phyloP scores from a whole-genome alignment of 2,113 vertebrate genomes.

The Nesoenas mayeri region DNA sequence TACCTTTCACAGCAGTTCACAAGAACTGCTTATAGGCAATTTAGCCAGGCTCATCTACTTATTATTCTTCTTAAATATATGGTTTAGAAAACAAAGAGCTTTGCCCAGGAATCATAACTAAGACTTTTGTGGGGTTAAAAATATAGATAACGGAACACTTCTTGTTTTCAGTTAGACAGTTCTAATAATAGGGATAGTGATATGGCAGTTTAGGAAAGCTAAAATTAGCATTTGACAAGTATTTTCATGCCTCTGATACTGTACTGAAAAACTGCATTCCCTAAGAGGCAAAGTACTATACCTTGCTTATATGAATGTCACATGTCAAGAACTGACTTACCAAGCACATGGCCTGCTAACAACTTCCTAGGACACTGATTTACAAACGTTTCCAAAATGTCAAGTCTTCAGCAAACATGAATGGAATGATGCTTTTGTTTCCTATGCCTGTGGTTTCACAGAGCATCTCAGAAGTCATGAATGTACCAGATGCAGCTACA shows the following conservation, averaged over 20 bases:
- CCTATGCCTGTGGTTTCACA: not conserved
- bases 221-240: constrained; percentile 70
- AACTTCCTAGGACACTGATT: not conserved
- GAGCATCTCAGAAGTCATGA: not conserved
- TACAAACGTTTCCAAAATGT: not conserved
- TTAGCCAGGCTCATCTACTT: not conserved
- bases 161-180: constrained; percentile 29
- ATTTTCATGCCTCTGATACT: constrained; percentile 51
- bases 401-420: not conserved
- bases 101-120: not conserved
- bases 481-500: not conserved
- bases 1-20: not conserved
- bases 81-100: not conserved
- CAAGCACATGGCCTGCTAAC: not conserved
- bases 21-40: not conserved
- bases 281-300: constrained; percentile 36
- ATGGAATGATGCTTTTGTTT: not conserved
- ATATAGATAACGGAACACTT: not conserved
- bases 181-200: constrained; percentile 57
- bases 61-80: not conserved
- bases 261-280: constrained; percentile 42
- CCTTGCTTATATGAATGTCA: constrained; percentile 4
- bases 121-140: not conserved
- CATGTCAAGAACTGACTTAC: not conserved
- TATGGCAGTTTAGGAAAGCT: constrained; percentile 41